Percentiles rank a stretch among this genome's conserved stretches.
Conservation (phyloP, 2,113 vertebrate species). For the pig (Sus scrofa) region T2T-Sscrofa CM000812.6:204546001-204546500, state of each 20-base stretch:
- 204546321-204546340: not conserved
- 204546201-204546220: not conserved
- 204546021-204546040: accelerated
- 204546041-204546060: constrained; percentile 94
- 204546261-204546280: not conserved
- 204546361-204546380: not conserved
- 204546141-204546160: constrained; percentile 95
- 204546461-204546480: accelerated
- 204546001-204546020: not conserved
- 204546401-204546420: not conserved
- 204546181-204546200: constrained; percentile 90
- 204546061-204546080: constrained; percentile 92
- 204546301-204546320: not conserved
- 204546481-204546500: too few relatives aligned
- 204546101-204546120: constrained; percentile 63
- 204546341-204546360: not conserved
- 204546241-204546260: not conserved
- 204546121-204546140: constrained; percentile 89
- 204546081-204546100: constrained; percentile 91
- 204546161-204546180: constrained; percentile 93
- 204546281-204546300: not conserved
- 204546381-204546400: not conserved
- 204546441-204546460: not conserved
- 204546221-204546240: not conserved
- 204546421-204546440: not conserved